Percentiles rank a stretch among this genome's conserved stretches.
Evolutionary conservation across 1,140 invertebrate species (phyloP).

Genomic region (Ceratitis capitata): DNA sequence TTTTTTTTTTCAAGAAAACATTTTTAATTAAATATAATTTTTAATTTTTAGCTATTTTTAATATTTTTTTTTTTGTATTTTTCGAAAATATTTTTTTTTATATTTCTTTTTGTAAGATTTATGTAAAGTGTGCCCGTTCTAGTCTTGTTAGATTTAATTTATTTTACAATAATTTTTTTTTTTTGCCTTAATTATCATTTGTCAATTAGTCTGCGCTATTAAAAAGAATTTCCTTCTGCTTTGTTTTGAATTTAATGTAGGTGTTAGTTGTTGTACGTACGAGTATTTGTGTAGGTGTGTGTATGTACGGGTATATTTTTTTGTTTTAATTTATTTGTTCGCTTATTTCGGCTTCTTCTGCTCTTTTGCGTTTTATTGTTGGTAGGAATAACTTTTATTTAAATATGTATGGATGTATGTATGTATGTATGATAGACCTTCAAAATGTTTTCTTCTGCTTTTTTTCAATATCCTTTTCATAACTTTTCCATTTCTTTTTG

Average conservation of each 20-base stretch:
- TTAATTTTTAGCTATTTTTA: background rate
- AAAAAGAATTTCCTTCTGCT: too few relatives aligned
- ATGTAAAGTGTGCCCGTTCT: background rate
- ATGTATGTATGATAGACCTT: background rate
- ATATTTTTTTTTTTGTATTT: background rate
- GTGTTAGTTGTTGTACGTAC: background rate
- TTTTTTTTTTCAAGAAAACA: background rate
- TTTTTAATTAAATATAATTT: background rate
- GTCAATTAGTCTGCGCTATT: too few relatives aligned
- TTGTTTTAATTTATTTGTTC: background rate
- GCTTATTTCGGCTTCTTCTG: too few relatives aligned
- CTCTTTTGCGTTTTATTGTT: too few relatives aligned
- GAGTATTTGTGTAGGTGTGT: too few relatives aligned
- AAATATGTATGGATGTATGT: background rate
- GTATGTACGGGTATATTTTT: too few relatives aligned
- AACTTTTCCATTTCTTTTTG: background rate
- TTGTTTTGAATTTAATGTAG: background rate
- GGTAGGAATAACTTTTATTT: too few relatives aligned
- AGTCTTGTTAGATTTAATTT: background rate
- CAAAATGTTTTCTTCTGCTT: background rate
- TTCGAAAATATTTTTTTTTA: background rate
- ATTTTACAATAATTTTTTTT: background rate
- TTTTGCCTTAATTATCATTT: background rate
- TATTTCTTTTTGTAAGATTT: background rate
- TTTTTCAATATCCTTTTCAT: background rate